Evolutionary conservation across 2,888 invertebrate genomes (phyloP).

Genomic region (Dermolepida albohirtum): DNA sequence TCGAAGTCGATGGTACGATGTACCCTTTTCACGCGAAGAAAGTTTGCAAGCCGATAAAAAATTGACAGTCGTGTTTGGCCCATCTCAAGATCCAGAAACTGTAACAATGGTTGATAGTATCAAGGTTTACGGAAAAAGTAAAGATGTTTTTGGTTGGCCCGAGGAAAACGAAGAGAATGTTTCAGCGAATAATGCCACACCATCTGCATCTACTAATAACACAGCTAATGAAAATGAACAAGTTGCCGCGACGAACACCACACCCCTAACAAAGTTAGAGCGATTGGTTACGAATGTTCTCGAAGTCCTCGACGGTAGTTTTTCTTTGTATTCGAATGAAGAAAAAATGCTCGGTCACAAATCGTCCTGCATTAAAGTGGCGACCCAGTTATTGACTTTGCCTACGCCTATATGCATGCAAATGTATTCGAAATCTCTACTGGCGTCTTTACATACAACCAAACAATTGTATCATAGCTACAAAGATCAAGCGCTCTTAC

Average conservation of each 20-base stretch:
- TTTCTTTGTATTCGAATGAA: slow-evolving; percentile 69
- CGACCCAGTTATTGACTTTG: slow-evolving; percentile 74
- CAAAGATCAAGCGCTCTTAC: slow-evolving; percentile 90
- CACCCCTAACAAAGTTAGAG: slow-evolving; percentile 72
- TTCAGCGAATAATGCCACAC: slow-evolving; percentile 53
- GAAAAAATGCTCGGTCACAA: slow-evolving; percentile 67
- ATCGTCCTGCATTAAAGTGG: slow-evolving; percentile 73
- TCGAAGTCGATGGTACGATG: slow-evolving; percentile 93
- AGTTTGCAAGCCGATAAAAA: slow-evolving; percentile 93
- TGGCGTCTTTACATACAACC: slow-evolving; percentile 83
- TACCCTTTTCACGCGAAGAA: slow-evolving; percentile 94
- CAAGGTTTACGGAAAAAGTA: slow-evolving; percentile 93
- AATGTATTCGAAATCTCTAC: slow-evolving; percentile 82
- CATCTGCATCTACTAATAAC: slow-evolving; percentile 54
- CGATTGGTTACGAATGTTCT: slow-evolving; percentile 75
- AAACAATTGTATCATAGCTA: slow-evolving; percentile 84
- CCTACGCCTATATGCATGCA: slow-evolving; percentile 80
- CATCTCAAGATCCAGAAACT: slow-evolving; percentile 87
- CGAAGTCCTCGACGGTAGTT: slow-evolving; percentile 80
- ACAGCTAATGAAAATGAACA: slow-evolving; percentile 61
- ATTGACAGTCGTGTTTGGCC: slow-evolving; percentile 84
- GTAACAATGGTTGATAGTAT: slow-evolving; percentile 95
- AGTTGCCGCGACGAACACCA: slow-evolving; percentile 53
- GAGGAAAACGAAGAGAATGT: slow-evolving; percentile 88
- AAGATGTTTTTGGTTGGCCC: slow-evolving; percentile 97